Conservation (phyloP, 1,140 invertebrate genomes). For the Zeugodacus cucurbitae region DNA sequence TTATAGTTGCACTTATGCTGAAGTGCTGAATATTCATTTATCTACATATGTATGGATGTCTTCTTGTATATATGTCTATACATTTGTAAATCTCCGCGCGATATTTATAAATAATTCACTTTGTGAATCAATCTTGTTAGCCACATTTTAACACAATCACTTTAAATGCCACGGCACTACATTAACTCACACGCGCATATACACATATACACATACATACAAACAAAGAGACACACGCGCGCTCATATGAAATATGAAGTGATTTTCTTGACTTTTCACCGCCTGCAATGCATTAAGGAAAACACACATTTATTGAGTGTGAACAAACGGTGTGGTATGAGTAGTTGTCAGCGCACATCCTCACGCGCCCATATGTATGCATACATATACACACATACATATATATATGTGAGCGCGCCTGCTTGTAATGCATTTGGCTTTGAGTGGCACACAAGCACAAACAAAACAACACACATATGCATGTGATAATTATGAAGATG, state of each 20-base stretch:
- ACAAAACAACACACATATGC: not conserved
- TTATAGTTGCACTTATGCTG: not conserved
- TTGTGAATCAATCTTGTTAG: constrained; percentile 37
- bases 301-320: constrained; percentile 34
- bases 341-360: not conserved
- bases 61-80: not conserved
- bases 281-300: constrained; percentile 39
- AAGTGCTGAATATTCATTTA: not conserved
- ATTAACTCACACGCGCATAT: not conserved
- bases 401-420: not conserved
- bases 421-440: not conserved
- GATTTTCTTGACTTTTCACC: constrained; percentile 23
- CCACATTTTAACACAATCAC: constrained; percentile 35
- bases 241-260: constrained; percentile 1
- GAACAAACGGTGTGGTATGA: constrained; percentile 33
- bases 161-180: not conserved
- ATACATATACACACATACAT: not conserved
- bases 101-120: constrained; percentile 20
- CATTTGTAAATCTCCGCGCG: too few species aligned
- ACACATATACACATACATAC: not conserved
- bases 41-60: not conserved
- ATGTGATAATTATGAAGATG: constrained; percentile 42
- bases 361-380: not conserved
- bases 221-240: too few species aligned
- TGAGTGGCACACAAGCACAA: not conserved